Base-by-base conservation (phyloP, 2,113 vertebrate genomes). In the Scomber colias region DNA sequence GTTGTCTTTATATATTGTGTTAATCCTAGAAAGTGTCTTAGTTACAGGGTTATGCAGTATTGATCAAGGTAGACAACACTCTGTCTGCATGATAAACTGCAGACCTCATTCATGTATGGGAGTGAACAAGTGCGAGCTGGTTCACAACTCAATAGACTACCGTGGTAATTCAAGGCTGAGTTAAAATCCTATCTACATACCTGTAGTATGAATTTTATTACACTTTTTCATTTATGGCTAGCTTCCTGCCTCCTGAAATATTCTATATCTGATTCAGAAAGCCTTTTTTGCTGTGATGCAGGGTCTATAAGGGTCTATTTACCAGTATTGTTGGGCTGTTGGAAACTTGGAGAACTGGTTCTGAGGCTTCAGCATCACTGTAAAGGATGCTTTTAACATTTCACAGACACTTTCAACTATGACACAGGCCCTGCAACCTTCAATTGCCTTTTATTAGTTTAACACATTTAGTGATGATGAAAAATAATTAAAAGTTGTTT, bases 271-370 rank as follows among this genome's bases (percentile, higher is more conserved):
- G 66, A 83, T 64, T 74, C 46, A 77, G 35, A 85, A 64, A 65
- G 71, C 40, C 24, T 17, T 15, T 71, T 45, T 83, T 8, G 46
- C 45, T 76, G 71, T 19, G 77, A 77, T 55, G 17, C 56, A 35
- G 15, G n/a, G 21, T 15, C 17, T 72, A 14, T 64, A 72, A 82
- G 71, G 72, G 48, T 24, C 24, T 83, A 61, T 87, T 66, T 83
- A 45, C n/a, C 60, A 66, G 74, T 56, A 66, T 64, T 66, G 66
- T 75, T 71, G 66, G 77, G 54, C 75, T 85, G 81, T 83, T 76
- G 83, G 83, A 77, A 49, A 60, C 69, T 71, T 11, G 0, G 46
- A 59, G 56, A 65, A 40, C 13, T 19, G 54, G 27, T 16, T 16
- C 13, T 30, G 62, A 46, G 66, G 55, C 70, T 51, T 71, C 51